phyloP scores from a whole-genome alignment of 2,797 vertebrate species.

The Halcyon chelicuti region DNA sequence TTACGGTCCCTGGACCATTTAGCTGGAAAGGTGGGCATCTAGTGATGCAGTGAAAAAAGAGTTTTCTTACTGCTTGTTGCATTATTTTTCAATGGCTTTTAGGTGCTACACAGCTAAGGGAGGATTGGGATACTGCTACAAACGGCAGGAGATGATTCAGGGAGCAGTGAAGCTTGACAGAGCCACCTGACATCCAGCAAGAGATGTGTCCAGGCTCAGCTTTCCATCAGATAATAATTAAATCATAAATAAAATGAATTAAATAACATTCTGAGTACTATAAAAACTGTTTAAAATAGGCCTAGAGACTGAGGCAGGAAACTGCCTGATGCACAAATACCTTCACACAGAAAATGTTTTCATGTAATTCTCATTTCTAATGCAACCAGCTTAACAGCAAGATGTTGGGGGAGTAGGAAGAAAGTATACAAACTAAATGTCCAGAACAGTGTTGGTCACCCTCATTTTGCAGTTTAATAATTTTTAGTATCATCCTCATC shows the following conservation, averaged over 20 bases:
- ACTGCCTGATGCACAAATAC: not conserved
- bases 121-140: not conserved
- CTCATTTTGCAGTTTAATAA: not conserved
- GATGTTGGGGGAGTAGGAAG: not conserved
- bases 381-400: not conserved
- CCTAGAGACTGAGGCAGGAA: not conserved
- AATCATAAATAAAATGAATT: not conserved
- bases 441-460: not conserved
- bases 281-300: not conserved
- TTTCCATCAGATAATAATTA: not conserved
- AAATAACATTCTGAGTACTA: not conserved
- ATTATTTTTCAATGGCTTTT: accelerated
- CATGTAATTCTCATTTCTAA: not conserved
- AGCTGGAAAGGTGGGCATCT: not conserved
- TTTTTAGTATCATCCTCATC: not conserved
- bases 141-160: not conserved
- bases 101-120: no score
- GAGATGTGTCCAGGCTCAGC: not conserved
- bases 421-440: not conserved
- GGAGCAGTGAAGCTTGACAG: not conserved
- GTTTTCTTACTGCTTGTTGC: not conserved
- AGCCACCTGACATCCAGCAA: not conserved
- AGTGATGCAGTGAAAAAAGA: not conserved
- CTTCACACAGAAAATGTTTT: not conserved
- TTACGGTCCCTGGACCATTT: not conserved